Conservation (phyloP, 2,113 vertebrate species). For the Grus americana region DNA sequence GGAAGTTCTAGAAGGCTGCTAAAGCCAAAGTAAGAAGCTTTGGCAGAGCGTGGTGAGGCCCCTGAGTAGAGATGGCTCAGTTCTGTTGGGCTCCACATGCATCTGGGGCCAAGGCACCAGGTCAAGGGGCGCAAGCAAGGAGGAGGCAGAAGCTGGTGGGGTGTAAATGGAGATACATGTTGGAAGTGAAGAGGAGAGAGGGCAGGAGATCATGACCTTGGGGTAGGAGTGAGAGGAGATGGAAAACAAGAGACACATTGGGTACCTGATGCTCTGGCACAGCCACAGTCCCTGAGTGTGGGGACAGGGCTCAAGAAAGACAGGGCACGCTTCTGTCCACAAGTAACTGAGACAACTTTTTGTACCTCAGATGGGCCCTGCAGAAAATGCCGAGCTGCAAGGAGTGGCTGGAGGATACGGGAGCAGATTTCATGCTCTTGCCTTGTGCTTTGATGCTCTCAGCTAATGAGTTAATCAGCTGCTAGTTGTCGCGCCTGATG, state of each 20-base stretch:
- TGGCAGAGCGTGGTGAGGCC: not conserved
- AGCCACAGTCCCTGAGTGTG: accelerated
- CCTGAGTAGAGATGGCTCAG: not conserved
- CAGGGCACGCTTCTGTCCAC: accelerated
- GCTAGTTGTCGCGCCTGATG: not conserved
- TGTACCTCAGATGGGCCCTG: not conserved
- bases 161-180: not conserved
- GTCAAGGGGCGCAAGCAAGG: not conserved
- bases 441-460: not conserved
- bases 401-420: not conserved
- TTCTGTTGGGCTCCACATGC: not conserved
- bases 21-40: not conserved
- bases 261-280: not conserved
- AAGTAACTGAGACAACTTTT: not conserved
- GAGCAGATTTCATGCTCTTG: not conserved
- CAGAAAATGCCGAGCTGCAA: not conserved
- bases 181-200: not conserved
- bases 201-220: not conserved
- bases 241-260: not conserved
- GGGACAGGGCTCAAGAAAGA: not conserved
- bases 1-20: not conserved
- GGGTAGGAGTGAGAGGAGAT: not conserved
- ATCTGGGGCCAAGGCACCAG: not conserved
- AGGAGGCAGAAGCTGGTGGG: not conserved
- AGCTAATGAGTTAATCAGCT: constrained; percentile 43